Evolutionary conservation across 1,140 invertebrate species (phyloP), one percentile per base, ranked within the genome.

Genomic region (Drosophila takahashii): DNA sequence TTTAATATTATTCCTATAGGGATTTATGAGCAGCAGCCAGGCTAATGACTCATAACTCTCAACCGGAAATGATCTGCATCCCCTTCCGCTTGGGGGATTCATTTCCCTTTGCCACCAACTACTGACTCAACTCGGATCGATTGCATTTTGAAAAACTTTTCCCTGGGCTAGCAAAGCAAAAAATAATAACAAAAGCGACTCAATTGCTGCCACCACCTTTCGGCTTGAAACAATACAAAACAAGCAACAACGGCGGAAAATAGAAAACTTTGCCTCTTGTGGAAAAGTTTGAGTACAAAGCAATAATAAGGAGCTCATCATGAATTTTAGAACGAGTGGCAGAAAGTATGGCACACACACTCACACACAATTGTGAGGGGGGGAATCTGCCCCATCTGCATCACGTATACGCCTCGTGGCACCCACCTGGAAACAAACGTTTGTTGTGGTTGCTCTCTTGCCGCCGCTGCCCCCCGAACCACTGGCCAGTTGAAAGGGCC

Each of bases 241-340:
- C 67, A 71, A 71, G 66, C 51, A 71, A 71, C 67, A 71, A 71
- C 42, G 52, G 34, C 27, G 64, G 66, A 47, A 70, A 57, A 70
- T 70, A 47, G 65, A 26, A 70, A 70, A 71, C 51, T 71, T 71
- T 71, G 18, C 15, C 32, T 52, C 51, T 70, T 71, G 50, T 39
- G 42, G 42, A 57, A 71, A 71, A 71, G 67, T 71, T 71, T 27
- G 64, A 71, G 51, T 71, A 71, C 67, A 70, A 71, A 70, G 67
- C 67, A 70, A 71, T 71, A 71, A 71, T 71, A 71, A 71, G 67
- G 67, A 71, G 51, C 67, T 70, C 67, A 71, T 71, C 67, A 70
- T 71, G 67, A 57, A 71, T 71, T 71, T 70, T 70, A 71, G 67
- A 48, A 70, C 69, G 65, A 71, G 45, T 71, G 51, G 65, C 42